Percentiles rank a stretch among this genome's conserved stretches.
Conservation (phyloP, 2,113 vertebrate species). For the Trichechus manatus region DNA sequence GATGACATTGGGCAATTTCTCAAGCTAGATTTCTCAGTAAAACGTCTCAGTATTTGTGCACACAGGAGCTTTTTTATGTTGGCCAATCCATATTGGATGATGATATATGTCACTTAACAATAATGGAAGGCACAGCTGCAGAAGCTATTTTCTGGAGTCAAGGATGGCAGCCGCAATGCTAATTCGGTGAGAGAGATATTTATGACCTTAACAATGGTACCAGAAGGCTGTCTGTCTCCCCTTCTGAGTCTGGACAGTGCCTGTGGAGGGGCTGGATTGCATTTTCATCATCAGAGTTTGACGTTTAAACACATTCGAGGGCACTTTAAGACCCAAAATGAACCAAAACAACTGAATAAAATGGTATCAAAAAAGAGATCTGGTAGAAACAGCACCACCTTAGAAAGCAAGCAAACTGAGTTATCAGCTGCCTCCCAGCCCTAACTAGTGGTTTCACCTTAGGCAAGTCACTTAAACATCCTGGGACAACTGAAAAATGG, state of each 20-base stretch:
- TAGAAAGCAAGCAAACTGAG: neutral
- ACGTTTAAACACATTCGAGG: slow-evolving; percentile 50
- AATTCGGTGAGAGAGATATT: slow-evolving; percentile 74
- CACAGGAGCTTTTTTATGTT: slow-evolving; percentile 70
- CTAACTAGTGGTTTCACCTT: neutral
- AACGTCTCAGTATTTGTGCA: slow-evolving; percentile 75
- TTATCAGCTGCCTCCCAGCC: neutral
- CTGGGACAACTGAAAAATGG: slow-evolving; percentile 46
- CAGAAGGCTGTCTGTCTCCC: neutral
- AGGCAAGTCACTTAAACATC: neutral
- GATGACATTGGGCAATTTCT: slow-evolving; percentile 61
- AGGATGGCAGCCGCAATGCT: slow-evolving; percentile 64
- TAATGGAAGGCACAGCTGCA: slow-evolving; percentile 60
- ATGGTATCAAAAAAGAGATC: neutral
- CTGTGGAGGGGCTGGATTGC: neutral
- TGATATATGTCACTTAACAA: slow-evolving; percentile 70
- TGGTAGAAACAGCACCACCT: neutral
- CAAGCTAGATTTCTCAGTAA: slow-evolving; percentile 75
- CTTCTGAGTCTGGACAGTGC: neutral
- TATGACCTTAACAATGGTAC: slow-evolving; percentile 58
- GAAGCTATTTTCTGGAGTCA: slow-evolving; percentile 72
- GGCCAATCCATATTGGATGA: slow-evolving; percentile 64
- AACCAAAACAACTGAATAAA: slow-evolving; percentile 38
- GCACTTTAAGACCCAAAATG: neutral
- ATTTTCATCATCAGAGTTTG: slow-evolving; percentile 47